These are phyloP conservation scores for Drosophila neotestacea DNA, from an alignment of 2,888 invertebrate genomes.

Conservation along the genomic window DNA sequence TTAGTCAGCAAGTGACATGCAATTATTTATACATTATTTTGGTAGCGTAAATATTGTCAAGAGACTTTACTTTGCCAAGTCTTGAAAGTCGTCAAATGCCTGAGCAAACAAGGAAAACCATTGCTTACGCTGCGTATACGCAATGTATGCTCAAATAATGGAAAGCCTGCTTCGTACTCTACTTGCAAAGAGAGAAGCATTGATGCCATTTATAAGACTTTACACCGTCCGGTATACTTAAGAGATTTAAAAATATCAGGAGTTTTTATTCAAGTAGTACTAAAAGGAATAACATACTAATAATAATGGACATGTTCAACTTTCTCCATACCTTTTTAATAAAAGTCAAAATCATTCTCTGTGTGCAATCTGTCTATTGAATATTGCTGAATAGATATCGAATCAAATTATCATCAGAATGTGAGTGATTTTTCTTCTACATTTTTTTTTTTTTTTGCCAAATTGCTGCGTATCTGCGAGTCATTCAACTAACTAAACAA, in stretches of 20 bases:
- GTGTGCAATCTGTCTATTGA: constrained; percentile 1
- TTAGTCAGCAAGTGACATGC: constrained; percentile 65
- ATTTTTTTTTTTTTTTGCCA: background rate
- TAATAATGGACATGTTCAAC: background rate
- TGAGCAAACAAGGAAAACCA: constrained; percentile 37
- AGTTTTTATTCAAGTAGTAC: background rate
- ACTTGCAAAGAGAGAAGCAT: background rate
- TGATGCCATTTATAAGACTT: background rate
- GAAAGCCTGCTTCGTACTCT: constrained; percentile 3
- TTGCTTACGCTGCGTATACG: constrained; percentile 45
- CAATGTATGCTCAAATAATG: constrained; percentile 25
- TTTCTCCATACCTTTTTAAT: background rate
- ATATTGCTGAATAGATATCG: constrained; percentile 2
- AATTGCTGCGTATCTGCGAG: constrained; percentile 25
- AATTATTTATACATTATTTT: constrained; percentile 74
- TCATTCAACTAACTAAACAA: constrained; percentile 41
- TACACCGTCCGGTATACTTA: background rate
- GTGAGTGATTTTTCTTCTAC: background rate
- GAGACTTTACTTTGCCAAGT: constrained; percentile 38
- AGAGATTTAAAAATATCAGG: background rate
- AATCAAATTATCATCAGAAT: constrained; percentile 19
- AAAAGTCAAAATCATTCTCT: constrained; percentile 3
- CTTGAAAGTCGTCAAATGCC: constrained; percentile 32
- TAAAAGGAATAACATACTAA: background rate
- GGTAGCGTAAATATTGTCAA: constrained; percentile 64